These are phyloP conservation scores for Enteromius thamalakanensis DNA, from an alignment of 2,797 vertebrate species.

Conservation along the genomic window DNA sequence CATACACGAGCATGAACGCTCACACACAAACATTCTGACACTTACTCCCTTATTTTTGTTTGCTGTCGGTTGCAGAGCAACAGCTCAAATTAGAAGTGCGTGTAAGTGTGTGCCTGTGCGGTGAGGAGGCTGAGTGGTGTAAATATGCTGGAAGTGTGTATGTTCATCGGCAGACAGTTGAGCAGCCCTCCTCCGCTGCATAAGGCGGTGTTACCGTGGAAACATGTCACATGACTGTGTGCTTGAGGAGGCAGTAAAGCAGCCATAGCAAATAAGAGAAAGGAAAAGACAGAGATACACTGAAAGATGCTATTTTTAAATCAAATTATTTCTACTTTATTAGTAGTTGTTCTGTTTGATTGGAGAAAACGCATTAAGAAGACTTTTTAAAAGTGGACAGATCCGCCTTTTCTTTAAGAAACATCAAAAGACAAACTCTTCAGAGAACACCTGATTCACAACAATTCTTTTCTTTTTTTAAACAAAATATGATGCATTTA, in stretches of 20 bases:
- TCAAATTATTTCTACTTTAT: neutral
- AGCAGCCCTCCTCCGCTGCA: slow-evolving; percentile 51
- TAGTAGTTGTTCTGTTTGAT: neutral
- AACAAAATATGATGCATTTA: too few species aligned
- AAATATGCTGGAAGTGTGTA: slow-evolving; percentile 29
- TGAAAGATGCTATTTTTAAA: slow-evolving; percentile 4
- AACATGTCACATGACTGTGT: slow-evolving; percentile 65
- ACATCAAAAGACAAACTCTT: neutral
- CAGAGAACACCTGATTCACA: neutral
- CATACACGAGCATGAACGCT: neutral
- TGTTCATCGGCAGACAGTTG: slow-evolving; percentile 44
- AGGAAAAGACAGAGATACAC: slow-evolving; percentile 43
- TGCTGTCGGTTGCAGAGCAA: slow-evolving; percentile 18
- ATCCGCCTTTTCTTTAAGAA: neutral
- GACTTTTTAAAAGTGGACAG: neutral
- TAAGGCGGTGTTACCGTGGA: slow-evolving; percentile 67
- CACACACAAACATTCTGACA: neutral
- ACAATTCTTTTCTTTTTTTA: neutral
- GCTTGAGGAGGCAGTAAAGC: slow-evolving; percentile 48
- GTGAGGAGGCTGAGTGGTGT: slow-evolving; percentile 39
- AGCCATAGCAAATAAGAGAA: slow-evolving; percentile 19
- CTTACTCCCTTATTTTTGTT: slow-evolving; percentile 26
- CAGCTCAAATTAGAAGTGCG: slow-evolving; percentile 23
- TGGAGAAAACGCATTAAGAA: neutral
- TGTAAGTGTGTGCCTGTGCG: slow-evolving; percentile 27